phyloP scores from a whole-genome alignment of 2,797 vertebrate species.

The Decapterus maruadsi region DNA sequence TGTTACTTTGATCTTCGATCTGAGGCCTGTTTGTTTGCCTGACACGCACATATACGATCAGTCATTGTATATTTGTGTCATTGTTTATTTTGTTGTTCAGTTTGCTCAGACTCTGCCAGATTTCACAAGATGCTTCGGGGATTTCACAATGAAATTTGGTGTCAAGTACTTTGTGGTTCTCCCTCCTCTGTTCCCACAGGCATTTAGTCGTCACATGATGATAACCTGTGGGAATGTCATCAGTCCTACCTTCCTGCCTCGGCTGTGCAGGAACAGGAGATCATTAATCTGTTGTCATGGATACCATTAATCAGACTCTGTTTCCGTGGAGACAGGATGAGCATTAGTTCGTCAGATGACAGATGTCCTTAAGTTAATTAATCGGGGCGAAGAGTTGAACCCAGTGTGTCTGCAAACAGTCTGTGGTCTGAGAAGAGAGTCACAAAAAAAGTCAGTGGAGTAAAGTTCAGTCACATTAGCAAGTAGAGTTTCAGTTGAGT shows the following conservation, averaged over 20 bases:
- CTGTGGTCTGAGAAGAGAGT: neutral
- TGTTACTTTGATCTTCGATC: too few relatives aligned
- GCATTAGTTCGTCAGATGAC: conserved; percentile 10
- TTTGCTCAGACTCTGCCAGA: too few relatives aligned
- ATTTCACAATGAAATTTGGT: too few relatives aligned
- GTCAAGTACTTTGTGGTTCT: too few relatives aligned
- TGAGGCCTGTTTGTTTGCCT: too few relatives aligned
- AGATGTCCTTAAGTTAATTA: neutral
- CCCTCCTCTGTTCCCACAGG: neutral
- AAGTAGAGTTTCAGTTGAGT: too few relatives aligned
- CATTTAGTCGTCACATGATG: neutral
- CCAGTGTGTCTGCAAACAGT: neutral
- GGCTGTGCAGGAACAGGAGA: conserved; percentile 34
- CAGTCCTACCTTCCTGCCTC: conserved; percentile 31
- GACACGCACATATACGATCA: too few relatives aligned
- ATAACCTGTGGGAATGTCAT: neutral
- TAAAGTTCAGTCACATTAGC: too few relatives aligned
- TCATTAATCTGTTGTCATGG: conserved; percentile 33
- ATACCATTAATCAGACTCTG: conserved; percentile 32
- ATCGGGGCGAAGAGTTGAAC: neutral
- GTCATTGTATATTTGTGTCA: too few relatives aligned
- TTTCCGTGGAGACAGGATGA: conserved; percentile 43
- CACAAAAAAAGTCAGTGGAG: too few relatives aligned
- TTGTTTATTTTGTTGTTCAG: too few relatives aligned
- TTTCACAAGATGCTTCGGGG: too few relatives aligned